Conservation (phyloP, 2,797 vertebrate genomes). For the Clarias fuscus region DNA sequence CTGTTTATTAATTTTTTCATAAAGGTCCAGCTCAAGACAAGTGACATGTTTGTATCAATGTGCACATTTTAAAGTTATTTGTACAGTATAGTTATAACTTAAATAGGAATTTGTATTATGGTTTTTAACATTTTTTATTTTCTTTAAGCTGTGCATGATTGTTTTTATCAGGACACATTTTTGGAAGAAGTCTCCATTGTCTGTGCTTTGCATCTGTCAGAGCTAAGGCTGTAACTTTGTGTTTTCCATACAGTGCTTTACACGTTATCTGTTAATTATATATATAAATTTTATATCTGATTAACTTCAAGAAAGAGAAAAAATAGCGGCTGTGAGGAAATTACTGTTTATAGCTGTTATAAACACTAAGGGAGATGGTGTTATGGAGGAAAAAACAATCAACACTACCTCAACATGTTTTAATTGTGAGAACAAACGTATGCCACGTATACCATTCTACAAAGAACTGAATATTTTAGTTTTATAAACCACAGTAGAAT, state of each 20-base stretch:
- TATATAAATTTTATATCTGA: too few relatives aligned
- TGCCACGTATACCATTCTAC: not conserved
- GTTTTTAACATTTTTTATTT: not conserved
- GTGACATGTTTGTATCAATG: not conserved
- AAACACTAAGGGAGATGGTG: not conserved
- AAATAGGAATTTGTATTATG: not conserved
- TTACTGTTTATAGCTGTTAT: not conserved
- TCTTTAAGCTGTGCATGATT: too few relatives aligned
- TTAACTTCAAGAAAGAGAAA: not conserved
- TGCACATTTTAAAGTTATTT: not conserved
- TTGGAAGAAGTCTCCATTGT: not conserved
- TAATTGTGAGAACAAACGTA: not conserved
- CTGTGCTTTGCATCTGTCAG: not conserved
- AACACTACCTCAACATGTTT: not conserved
- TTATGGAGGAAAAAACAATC: not conserved
- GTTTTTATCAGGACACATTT: too few relatives aligned
- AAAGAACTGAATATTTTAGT: not conserved
- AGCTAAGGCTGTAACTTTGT: not conserved
- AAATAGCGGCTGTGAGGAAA: too few relatives aligned
- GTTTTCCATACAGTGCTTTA: not conserved
- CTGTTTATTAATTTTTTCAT: not conserved
- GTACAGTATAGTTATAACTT: not conserved
- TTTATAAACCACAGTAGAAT: not conserved
- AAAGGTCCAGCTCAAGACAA: not conserved
- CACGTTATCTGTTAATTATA: not conserved